Percentiles rank a stretch among this genome's conserved stretches.
Evolutionary conservation across 2,888 invertebrate genomes (phyloP).

Genomic region (Hydrotaea cyrtoneurina): DNA sequence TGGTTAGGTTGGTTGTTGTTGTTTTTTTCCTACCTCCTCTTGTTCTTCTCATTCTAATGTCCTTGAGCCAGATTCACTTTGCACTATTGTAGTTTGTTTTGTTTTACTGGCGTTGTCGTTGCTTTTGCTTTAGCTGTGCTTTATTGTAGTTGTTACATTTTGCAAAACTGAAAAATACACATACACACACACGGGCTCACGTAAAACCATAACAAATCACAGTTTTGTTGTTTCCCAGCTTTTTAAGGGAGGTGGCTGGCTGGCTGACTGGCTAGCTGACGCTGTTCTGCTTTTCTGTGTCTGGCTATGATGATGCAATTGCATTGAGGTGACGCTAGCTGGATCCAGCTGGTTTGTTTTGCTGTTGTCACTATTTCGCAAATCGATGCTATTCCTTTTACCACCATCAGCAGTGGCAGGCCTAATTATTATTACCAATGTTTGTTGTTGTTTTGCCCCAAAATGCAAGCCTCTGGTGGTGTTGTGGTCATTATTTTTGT

Average conservation of each 20-base stretch:
- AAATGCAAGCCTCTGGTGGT: background rate
- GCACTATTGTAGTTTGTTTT: constrained; percentile 39
- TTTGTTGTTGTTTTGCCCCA: background rate
- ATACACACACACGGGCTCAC: too few species aligned
- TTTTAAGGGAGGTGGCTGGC: background rate
- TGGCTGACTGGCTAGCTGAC: background rate
- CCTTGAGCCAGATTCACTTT: constrained; percentile 63
- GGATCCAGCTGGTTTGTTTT: background rate
- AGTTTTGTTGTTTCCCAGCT: background rate
- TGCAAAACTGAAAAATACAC: background rate
- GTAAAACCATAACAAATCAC: constrained; percentile 4
- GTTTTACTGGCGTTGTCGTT: background rate
- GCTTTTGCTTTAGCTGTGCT: too few species aligned
- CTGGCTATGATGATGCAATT: background rate
- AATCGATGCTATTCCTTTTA: background rate
- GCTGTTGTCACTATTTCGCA: background rate
- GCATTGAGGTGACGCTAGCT: background rate
- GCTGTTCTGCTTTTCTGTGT: too few species aligned
- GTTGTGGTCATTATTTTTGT: background rate
- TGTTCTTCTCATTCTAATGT: constrained; percentile 44
- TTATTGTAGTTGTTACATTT: too few species aligned
- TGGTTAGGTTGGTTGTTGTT: background rate
- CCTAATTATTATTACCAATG: background rate
- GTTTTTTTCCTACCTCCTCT: background rate
- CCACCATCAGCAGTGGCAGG: background rate